These are phyloP conservation scores for Tylochromis polylepis DNA, from an alignment of 2,113 vertebrate genomes.

Conservation along the genomic window DNA sequence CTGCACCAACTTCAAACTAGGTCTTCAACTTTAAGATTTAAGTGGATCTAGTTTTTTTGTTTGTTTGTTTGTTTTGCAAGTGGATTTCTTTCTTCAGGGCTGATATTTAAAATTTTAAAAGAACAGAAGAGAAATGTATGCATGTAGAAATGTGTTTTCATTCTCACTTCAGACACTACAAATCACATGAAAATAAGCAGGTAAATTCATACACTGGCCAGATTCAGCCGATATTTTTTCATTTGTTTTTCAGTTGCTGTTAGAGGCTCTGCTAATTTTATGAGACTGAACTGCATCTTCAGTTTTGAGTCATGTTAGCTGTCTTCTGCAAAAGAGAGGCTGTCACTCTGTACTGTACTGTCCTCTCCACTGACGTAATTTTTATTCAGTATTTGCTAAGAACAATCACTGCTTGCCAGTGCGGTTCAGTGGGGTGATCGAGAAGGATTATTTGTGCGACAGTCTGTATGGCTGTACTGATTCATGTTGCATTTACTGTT, in stretches of 20 bases:
- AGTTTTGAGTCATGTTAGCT: not conserved
- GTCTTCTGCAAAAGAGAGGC: not conserved
- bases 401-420: not conserved
- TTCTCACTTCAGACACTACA: not conserved
- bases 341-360: not conserved
- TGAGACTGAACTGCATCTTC: not conserved
- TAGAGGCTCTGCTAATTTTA: not conserved
- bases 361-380: not conserved
- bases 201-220: not conserved
- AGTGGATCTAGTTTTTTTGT: not conserved
- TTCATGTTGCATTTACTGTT: not conserved
- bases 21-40: not conserved
- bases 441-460: not conserved
- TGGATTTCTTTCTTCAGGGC: not conserved
- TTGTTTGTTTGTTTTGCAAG: not conserved
- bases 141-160: not conserved
- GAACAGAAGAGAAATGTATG: not conserved
- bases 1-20: not conserved
- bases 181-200: not conserved
- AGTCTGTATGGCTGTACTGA: not conserved
- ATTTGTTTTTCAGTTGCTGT: not conserved
- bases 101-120: not conserved
- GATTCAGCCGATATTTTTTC: not conserved
- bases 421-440: not conserved
- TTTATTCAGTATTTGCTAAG: not conserved